These are phyloP conservation scores for Alethe castanea DNA, from an alignment of 2,113 vertebrate genomes.

Conservation along the genomic window DNA sequence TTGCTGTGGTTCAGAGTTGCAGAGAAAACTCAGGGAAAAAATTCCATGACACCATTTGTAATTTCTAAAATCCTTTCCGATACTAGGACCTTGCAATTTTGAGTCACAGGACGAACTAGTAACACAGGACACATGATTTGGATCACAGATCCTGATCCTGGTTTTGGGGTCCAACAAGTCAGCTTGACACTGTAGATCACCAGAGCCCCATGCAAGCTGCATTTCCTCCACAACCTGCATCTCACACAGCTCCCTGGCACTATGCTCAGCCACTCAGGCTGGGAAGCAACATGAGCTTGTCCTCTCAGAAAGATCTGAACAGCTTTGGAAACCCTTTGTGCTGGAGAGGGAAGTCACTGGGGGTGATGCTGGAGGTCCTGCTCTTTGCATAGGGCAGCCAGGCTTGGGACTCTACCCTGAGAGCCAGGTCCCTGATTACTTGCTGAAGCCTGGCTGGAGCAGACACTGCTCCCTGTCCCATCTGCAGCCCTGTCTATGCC, in stretches of 20 bases:
- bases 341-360: not conserved
- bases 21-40: not conserved
- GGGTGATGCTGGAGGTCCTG: not conserved
- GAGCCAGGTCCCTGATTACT: rapidly evolving
- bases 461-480: not conserved
- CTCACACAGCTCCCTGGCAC: not conserved
- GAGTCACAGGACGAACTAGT: rapidly evolving
- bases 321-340: not conserved
- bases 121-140: not conserved
- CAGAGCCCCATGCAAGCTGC: not conserved
- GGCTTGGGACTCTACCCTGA: not conserved
- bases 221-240: rapidly evolving
- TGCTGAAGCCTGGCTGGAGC: not conserved
- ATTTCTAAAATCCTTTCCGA: not conserved
- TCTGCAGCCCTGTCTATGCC: not conserved
- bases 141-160: not conserved
- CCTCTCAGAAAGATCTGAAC: not conserved
- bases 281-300: not conserved
- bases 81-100: not conserved
- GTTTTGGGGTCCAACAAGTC: not conserved
- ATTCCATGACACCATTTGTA: not conserved
- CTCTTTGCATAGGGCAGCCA: not conserved
- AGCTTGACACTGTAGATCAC: not conserved
- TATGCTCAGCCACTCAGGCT: rapidly evolving
- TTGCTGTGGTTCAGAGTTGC: not conserved